Evolutionary conservation across 2,888 invertebrate species (phyloP).

Genomic region (Thysanoteuthis rhombus): DNA sequence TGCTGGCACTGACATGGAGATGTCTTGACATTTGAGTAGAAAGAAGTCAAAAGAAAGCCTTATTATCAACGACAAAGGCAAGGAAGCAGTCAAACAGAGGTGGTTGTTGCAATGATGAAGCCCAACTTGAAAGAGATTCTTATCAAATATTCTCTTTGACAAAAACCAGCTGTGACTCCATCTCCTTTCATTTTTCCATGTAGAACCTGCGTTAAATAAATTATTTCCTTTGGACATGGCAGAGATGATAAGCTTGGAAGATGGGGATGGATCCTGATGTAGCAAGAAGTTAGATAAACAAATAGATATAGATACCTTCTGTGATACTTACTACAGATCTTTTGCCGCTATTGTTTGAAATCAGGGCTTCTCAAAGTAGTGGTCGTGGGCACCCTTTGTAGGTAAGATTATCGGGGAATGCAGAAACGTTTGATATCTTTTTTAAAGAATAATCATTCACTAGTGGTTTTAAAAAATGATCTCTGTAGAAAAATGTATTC

Average conservation of each 20-base stretch:
- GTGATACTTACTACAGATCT: neutral
- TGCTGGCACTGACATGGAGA: neutral
- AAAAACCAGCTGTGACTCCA: neutral
- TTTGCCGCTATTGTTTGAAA: neutral
- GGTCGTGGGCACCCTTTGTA: no score
- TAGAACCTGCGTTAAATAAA: neutral
- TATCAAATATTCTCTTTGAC: constrained; percentile 12
- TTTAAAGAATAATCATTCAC: no score
- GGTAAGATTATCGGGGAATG: no score
- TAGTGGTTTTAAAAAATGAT: no score
- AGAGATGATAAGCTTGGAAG: neutral
- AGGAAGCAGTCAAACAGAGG: neutral
- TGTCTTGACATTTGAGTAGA: neutral
- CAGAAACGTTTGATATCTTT: no score
- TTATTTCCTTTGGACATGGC: neutral
- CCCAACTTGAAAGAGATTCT: neutral
- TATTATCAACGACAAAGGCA: neutral
- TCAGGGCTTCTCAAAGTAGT: no score
- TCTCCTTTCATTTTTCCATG: neutral
- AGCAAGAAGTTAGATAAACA: neutral
- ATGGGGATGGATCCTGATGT: neutral
- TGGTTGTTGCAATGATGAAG: neutral
- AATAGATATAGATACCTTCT: neutral
- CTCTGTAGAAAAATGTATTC: no score
- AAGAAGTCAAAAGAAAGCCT: neutral